Base-by-base conservation (phyloP, 1,140 invertebrate genomes). In the Drosophila pectinifera region DNA sequence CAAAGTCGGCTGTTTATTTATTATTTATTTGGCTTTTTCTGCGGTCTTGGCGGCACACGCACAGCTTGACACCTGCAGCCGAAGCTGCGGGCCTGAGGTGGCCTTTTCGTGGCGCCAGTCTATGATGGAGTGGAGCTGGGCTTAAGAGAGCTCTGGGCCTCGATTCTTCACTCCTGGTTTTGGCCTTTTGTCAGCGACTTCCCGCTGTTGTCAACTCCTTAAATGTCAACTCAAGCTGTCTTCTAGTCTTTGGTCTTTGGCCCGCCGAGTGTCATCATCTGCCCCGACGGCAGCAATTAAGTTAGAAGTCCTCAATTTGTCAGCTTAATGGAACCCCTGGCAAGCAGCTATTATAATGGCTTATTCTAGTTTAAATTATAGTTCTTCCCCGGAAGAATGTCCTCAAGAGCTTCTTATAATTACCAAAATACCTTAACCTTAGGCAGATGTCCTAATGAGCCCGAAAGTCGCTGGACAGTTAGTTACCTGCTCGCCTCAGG, bases 41-140 rank as follows among this genome's bases (percentile, higher is more conserved):
- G 53, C 14, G 13, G 38, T 69, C 63, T 42, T 70, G 65, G 57
- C 69, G 78, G 78, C 78, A 75, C 78, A 86, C 83, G 83, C 84
- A 88, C 84, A 88, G 84, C 84, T 80, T 84, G 84, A 88, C 84
- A 88, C 84, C 80, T 88, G 84, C 63, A 43, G 13, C 36, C n/a
- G 48, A 51, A 41, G 26, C 43, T 68, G 61, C 36, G 45, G 64
- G 39, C 42, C 26, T 24, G 34, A 63, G 74, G 55, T 72, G 69
- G 42, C 64, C 49, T 75, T 70, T 82, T 43, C 43, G 42, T 42
- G 53, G 24, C 28, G 18, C 58, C 64, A 45, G 28, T 7, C 55
- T 22, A 65, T 57, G 63, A 36, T 54, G 51, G 28, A 54, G 31
- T 54, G 31, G 36, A 54, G 7, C 56, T 18, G 51, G 53, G 18